These are phyloP conservation scores for Salvelinus sp. DNA, from an alignment of 2,113 vertebrate genomes.

Conservation along the genomic window DNA sequence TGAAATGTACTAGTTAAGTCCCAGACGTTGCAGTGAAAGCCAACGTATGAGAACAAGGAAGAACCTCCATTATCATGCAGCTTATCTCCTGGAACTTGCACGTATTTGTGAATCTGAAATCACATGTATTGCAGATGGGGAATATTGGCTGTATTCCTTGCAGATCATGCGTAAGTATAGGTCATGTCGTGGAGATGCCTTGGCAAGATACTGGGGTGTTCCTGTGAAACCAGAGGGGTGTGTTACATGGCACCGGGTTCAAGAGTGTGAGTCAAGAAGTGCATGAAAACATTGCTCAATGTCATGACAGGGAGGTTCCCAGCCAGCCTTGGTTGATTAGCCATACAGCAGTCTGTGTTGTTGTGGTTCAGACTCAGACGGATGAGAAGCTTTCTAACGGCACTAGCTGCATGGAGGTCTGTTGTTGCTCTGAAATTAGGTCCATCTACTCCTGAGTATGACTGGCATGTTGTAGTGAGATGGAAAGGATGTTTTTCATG, in stretches of 20 bases:
- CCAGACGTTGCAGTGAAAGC: not conserved
- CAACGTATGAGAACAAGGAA: slow-evolving; percentile 43
- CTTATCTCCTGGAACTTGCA: slow-evolving; percentile 42
- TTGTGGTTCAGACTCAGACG: slow-evolving; percentile 33
- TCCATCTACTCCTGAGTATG: slow-evolving; percentile 17
- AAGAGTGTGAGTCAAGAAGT: slow-evolving; percentile 53
- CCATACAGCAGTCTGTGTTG: slow-evolving; percentile 32
- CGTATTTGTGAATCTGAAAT: slow-evolving; percentile 11
- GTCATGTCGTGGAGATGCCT: slow-evolving; percentile 23
- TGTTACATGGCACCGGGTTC: slow-evolving; percentile 37
- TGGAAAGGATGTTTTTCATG: slow-evolving; percentile 37
- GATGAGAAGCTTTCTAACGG: slow-evolving; percentile 17
- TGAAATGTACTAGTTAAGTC: slow-evolving; percentile 43
- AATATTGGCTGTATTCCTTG: not conserved
- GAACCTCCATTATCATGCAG: slow-evolving; percentile 42
- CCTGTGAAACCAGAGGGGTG: slow-evolving; percentile 24
- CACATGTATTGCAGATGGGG: not conserved
- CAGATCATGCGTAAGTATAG: slow-evolving; percentile 6
- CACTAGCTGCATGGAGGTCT: slow-evolving; percentile 8
- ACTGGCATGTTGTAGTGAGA: slow-evolving; percentile 33
- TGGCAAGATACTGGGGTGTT: slow-evolving; percentile 32
- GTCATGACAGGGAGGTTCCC: slow-evolving; percentile 52
- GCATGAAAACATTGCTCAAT: slow-evolving; percentile 58
- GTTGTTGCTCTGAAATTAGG: slow-evolving; percentile 7
- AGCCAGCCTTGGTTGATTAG: slow-evolving; percentile 56